Evolutionary conservation across 1,140 invertebrate genomes (phyloP).

Genomic region (Cydia amplana): DNA sequence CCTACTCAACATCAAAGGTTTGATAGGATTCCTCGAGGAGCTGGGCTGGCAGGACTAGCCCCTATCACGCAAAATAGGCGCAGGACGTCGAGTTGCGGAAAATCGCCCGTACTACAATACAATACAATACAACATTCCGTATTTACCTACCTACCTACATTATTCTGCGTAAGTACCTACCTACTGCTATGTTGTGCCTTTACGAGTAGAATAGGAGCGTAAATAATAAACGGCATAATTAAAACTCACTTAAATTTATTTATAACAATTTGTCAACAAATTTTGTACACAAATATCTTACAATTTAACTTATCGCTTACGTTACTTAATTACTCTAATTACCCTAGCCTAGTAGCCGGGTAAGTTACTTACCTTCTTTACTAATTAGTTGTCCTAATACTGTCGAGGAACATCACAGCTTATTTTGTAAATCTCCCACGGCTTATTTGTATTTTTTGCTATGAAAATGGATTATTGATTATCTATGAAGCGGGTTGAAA

Average conservation of each 20-base stretch:
- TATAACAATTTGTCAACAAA: slow-evolving; percentile 53
- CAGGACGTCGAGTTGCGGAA: too few species aligned
- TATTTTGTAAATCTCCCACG: slow-evolving; percentile 39
- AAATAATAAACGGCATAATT: background rate
- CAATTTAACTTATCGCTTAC: slow-evolving; percentile 34
- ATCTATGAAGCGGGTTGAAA: too few species aligned
- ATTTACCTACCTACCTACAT: too few species aligned
- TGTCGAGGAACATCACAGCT: slow-evolving; percentile 71
- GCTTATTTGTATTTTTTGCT: background rate
- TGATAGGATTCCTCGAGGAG: too few species aligned
- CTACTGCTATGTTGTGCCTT: too few species aligned
- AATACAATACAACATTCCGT: too few species aligned
- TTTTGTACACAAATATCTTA: slow-evolving; percentile 60
- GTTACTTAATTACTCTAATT: slow-evolving; percentile 32
- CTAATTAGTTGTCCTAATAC: slow-evolving; percentile 60
- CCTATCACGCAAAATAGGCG: too few species aligned
- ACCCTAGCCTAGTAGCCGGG: slow-evolving; percentile 25
- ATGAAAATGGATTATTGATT: too few species aligned
- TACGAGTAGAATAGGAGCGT: background rate
- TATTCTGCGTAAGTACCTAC: too few species aligned
- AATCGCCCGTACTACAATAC: too few species aligned
- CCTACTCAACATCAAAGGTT: too few species aligned
- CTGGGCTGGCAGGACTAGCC: too few species aligned
- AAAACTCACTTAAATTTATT: slow-evolving; percentile 44
- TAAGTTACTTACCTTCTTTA: slow-evolving; percentile 33